These are phyloP conservation scores for Oxyura jamaicensis DNA, from an alignment of 2,113 vertebrate genomes.

Conservation along the genomic window DNA sequence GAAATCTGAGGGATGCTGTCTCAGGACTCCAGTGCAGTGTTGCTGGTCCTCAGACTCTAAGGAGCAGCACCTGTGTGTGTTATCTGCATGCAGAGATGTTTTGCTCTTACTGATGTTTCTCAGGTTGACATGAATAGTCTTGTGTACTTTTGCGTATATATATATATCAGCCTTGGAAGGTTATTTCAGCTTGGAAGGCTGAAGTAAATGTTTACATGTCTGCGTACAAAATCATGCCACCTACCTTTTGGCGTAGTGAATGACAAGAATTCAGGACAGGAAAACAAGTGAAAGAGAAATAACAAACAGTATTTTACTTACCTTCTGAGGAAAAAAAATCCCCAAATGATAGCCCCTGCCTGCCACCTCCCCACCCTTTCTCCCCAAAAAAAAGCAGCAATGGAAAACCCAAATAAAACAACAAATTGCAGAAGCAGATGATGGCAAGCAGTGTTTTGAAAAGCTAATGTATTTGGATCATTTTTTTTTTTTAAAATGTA, in stretches of 20 bases:
- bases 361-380: background rate
- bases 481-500: background rate
- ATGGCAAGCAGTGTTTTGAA: background rate
- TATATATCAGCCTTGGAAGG: background rate
- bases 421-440: background rate
- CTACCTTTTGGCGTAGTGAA: background rate
- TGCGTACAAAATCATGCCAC: background rate
- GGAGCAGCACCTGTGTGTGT: background rate
- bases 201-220: background rate
- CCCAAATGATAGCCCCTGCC: background rate
- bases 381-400: background rate
- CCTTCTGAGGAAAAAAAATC: background rate
- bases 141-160: background rate
- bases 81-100: background rate
- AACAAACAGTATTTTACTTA: background rate
- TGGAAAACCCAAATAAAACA: background rate
- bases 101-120: background rate
- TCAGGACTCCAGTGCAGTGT: background rate
- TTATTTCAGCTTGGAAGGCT: background rate
- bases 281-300: background rate
- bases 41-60: background rate
- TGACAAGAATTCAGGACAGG: background rate
- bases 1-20: background rate
- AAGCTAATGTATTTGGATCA: background rate
- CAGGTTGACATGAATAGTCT: background rate